Evolutionary conservation across 2,797 vertebrate species (phyloP).

Genomic region (Dicrostonyx torquatus): DNA sequence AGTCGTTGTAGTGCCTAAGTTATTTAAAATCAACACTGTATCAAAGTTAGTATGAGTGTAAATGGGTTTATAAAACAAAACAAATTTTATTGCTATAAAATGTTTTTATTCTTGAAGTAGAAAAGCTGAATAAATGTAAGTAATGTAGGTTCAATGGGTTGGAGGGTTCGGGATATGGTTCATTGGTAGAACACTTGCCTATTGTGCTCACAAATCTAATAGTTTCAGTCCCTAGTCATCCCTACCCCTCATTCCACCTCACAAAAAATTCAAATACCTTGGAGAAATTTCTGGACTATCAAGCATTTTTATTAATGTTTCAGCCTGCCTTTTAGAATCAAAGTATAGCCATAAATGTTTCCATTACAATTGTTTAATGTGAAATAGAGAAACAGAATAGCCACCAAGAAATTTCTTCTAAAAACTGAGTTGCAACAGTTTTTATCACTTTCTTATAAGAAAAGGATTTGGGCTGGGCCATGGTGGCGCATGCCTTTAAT

Average conservation of each 20-base stretch:
- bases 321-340: slow-evolving; percentile 40
- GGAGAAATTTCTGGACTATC: slow-evolving; percentile 54
- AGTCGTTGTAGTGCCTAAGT: background rate
- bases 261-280: background rate
- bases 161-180: background rate
- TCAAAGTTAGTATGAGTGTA: background rate
- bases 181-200: background rate
- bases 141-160: background rate
- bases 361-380: slow-evolving; percentile 23
- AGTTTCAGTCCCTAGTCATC: background rate
- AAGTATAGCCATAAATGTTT: slow-evolving; percentile 55
- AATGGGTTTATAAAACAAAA: slow-evolving; percentile 45
- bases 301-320: slow-evolving; percentile 57
- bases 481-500: too few relatives aligned
- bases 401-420: slow-evolving; percentile 35
- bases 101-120: slow-evolving; percentile 21
- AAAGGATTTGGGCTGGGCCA: slow-evolving; percentile 39
- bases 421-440: slow-evolving; percentile 59
- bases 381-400: slow-evolving; percentile 49
- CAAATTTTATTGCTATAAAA: slow-evolving; percentile 11
- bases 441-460: slow-evolving; percentile 64
- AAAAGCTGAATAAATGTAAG: slow-evolving; percentile 40
- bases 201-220: too few relatives aligned
- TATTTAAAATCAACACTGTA: slow-evolving; percentile 37
- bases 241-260: background rate